Conservation (phyloP, 2,113 vertebrate species). For the Erythrocebus patas region DNA sequence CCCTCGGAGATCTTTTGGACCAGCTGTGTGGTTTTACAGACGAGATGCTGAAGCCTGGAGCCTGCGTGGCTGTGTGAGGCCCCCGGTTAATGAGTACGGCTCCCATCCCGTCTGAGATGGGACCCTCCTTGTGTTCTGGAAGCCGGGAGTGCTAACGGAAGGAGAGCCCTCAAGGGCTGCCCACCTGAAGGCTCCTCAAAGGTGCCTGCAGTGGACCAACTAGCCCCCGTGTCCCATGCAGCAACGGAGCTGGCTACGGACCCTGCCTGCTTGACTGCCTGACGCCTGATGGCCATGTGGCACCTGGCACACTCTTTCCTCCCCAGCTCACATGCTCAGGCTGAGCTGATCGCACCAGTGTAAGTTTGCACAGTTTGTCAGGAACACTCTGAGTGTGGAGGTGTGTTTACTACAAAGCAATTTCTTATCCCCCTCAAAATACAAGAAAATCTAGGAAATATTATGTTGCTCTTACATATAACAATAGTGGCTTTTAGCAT, state of each 20-base stretch:
- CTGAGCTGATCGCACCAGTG: fast-evolving
- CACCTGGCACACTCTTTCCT: background rate
- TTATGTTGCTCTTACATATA: background rate
- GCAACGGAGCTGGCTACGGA: too few species aligned
- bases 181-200: background rate
- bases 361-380: background rate
- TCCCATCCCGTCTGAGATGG: background rate
- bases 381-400: background rate
- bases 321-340: fast-evolving
- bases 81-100: background rate
- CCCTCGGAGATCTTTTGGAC: background rate
- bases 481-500: background rate
- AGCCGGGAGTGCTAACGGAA: fast-evolving
- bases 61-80: background rate
- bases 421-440: background rate
- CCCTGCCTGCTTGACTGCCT: background rate
- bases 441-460: background rate
- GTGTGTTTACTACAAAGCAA: too few species aligned
- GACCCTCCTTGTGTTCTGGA: background rate
- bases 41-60: background rate
- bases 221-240: fast-evolving
- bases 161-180: background rate
- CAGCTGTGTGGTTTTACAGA: background rate
- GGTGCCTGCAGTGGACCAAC: too few species aligned
- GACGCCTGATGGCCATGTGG: background rate